A percentile compares a stretch with the other conserved stretches of the same genome.
These are phyloP conservation scores for Agriotes lineatus DNA, from an alignment of 2,888 invertebrate genomes.

Conservation along the genomic window DNA sequence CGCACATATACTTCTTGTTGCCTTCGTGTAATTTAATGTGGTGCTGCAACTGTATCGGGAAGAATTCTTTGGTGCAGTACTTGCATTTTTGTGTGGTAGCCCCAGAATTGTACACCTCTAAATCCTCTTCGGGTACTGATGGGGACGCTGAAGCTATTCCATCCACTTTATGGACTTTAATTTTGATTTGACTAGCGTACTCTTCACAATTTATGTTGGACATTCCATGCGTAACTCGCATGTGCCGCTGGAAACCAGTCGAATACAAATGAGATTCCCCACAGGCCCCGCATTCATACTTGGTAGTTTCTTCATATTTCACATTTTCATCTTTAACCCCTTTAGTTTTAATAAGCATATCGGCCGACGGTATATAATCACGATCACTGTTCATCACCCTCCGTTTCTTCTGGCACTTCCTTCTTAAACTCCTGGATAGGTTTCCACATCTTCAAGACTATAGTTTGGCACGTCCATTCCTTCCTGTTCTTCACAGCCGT, in stretches of 20 bases:
- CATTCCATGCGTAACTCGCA: conserved; percentile 34
- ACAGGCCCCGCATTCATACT: conserved; percentile 41
- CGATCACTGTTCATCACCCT: neutral
- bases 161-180: neutral
- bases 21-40: conserved; percentile 33
- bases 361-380: neutral
- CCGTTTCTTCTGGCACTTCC: neutral
- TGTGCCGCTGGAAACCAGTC: conserved; percentile 35
- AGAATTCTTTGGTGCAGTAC: conserved; percentile 39
- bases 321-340: neutral
- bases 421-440: conserved; percentile 7
- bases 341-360: neutral
- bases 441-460: too few relatives aligned
- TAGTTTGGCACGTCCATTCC: too few relatives aligned
- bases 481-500: neutral
- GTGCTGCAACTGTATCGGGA: conserved; percentile 24
- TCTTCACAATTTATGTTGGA: conserved; percentile 27
- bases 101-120: neutral
- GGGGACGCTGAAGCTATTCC: neutral
- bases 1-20: conserved; percentile 46
- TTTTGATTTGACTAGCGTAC: conserved; percentile 20
- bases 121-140: neutral
- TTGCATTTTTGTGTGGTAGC: conserved; percentile 31
- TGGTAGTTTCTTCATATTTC: conserved; percentile 31
- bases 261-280: conserved; percentile 39